These are phyloP conservation scores for Cephonodes hylas DNA, from an alignment of 2,888 invertebrate genomes.

Conservation along the genomic window DNA sequence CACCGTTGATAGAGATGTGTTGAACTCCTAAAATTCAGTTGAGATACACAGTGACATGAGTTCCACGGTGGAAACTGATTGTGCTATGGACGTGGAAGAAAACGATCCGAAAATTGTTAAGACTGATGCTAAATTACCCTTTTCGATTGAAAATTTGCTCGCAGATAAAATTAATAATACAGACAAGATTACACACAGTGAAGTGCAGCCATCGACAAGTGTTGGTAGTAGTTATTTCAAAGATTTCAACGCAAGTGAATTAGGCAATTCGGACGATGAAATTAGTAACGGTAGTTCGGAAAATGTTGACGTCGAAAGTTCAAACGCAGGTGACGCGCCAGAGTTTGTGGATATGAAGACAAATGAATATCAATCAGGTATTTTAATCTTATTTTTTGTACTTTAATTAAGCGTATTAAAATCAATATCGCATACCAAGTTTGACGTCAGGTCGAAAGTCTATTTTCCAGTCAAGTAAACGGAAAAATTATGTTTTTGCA, in stretches of 20 bases:
- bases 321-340: constrained; percentile 53
- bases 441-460: no score
- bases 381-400: constrained; percentile 1
- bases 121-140: constrained; percentile 57
- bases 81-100: constrained; percentile 48
- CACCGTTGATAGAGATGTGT: constrained; percentile 3
- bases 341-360: constrained; percentile 52
- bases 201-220: constrained; percentile 34
- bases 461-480: no score
- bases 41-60: constrained; percentile 17
- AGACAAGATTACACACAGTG: constrained; percentile 25
- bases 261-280: constrained; percentile 55
- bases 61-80: constrained; percentile 14
- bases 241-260: constrained; percentile 35
- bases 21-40: constrained; percentile 2
- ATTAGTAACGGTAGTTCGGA: constrained; percentile 59
- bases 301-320: constrained; percentile 67
- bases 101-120: constrained; percentile 46
- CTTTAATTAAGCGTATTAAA: neutral
- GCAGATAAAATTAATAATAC: constrained; percentile 57
- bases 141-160: constrained; percentile 69
- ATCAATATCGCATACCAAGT: neutral
- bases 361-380: constrained; percentile 69
- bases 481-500: no score
- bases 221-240: constrained; percentile 16